phyloP scores from a whole-genome alignment of 2,888 invertebrate genomes.

The Melieria omissa region DNA sequence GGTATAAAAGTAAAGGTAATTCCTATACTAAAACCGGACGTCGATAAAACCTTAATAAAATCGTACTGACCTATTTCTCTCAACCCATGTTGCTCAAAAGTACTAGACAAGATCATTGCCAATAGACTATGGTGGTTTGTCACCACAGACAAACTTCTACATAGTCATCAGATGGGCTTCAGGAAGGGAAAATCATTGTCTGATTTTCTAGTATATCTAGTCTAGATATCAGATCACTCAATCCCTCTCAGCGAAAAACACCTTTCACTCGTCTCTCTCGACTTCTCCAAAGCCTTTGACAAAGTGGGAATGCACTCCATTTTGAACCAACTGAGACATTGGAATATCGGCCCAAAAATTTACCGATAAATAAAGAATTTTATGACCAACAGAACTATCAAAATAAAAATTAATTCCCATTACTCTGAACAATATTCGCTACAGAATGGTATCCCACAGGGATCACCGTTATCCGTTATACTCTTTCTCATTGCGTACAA shows the following conservation, averaged over 20 bases:
- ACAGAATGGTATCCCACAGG: too few relatives aligned
- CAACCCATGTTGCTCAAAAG: slow-evolving; percentile 40
- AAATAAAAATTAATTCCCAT: too few relatives aligned
- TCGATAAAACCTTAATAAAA: slow-evolving; percentile 34
- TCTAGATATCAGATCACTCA: slow-evolving; percentile 9
- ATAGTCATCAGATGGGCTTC: slow-evolving; percentile 15
- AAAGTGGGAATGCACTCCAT: neutral
- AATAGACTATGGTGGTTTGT: slow-evolving; percentile 38
- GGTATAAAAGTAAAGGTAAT: too few relatives aligned
- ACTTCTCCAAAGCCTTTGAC: neutral
- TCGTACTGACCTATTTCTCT: slow-evolving; percentile 43
- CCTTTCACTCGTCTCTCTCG: neutral
- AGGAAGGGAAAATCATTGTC: too few relatives aligned
- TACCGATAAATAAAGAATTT: too few relatives aligned
- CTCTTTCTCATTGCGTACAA: too few relatives aligned
- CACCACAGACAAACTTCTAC: too few relatives aligned
- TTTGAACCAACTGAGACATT: neutral
- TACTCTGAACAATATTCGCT: too few relatives aligned
- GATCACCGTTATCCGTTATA: too few relatives aligned
- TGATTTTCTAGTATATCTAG: too few relatives aligned
- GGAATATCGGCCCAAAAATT: too few relatives aligned
- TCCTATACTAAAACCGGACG: slow-evolving; percentile 38
- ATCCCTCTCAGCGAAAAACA: neutral
- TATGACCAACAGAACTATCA: too few relatives aligned
- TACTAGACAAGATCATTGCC: slow-evolving; percentile 40